phyloP scores from a whole-genome alignment of 2,113 vertebrate species.

The Rhinoderma darwinii region DNA sequence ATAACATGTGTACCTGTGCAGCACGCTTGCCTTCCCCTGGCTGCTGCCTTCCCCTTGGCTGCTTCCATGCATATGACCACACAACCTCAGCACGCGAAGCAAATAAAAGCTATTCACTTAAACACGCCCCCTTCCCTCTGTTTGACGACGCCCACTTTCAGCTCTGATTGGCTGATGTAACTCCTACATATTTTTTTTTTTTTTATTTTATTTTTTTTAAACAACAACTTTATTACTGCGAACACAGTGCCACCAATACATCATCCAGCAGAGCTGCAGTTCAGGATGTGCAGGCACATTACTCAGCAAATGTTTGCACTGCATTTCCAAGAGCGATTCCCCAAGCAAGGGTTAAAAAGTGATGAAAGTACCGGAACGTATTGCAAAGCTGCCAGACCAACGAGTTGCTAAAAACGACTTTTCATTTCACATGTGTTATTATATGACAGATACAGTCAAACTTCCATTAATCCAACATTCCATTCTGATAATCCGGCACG shows the following conservation, averaged over 20 bases:
- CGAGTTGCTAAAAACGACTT: too few relatives aligned
- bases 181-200: background rate
- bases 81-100: background rate
- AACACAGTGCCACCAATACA: background rate
- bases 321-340: background rate
- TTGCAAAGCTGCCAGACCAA: too few relatives aligned
- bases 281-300: background rate
- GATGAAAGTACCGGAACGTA: background rate
- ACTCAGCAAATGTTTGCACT: too few relatives aligned
- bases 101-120: slow-evolving; percentile 27
- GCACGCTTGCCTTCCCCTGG: slow-evolving; percentile 45
- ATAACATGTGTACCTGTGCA: slow-evolving; percentile 54
- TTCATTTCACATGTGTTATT: too few relatives aligned
- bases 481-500: background rate
- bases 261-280: background rate
- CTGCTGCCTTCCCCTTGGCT: slow-evolving; percentile 48
- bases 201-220: background rate
- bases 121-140: background rate
- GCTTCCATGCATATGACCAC: slow-evolving; percentile 49
- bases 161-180: background rate
- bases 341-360: background rate
- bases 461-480: background rate
- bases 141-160: background rate
- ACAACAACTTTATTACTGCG: slow-evolving; percentile 38
- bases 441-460: too few relatives aligned